These are phyloP conservation scores for Silurus asotus DNA, from an alignment of 2,113 vertebrate species.

Conservation along the genomic window DNA sequence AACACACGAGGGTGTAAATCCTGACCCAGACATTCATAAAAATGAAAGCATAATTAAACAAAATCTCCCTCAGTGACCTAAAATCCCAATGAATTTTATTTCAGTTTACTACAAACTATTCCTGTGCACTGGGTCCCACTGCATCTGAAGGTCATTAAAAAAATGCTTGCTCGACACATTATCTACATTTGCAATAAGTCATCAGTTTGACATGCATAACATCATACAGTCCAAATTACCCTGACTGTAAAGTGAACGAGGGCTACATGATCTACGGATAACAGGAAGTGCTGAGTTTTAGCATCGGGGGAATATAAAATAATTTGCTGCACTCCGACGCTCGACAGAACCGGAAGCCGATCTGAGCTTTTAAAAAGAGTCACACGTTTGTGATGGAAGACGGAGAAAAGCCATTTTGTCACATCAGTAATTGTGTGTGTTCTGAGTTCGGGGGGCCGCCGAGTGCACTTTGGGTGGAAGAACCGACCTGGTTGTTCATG, in stretches of 20 bases:
- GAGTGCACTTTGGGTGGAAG: not conserved
- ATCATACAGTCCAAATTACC: not conserved
- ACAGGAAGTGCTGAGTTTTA: not conserved
- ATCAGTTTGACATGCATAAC: not conserved
- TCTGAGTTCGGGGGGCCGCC: not conserved
- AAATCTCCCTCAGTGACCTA: not conserved
- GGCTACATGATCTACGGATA: not conserved
- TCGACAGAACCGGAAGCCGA: not conserved
- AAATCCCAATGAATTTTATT: not conserved
- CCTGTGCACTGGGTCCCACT: not conserved
- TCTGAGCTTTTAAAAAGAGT: not conserved
- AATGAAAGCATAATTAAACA: not conserved
- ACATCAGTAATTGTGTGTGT: not conserved
- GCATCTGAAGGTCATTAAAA: not conserved
- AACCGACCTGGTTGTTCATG: conserved; percentile 82
- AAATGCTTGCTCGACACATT: not conserved
- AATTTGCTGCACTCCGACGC: not conserved
- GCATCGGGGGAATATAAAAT: not conserved
- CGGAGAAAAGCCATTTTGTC: not conserved
- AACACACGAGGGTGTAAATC: not conserved
- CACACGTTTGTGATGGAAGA: not conserved
- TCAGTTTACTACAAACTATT: not conserved
- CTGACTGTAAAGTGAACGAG: not conserved
- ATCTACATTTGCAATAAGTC: not conserved
- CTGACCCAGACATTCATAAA: not conserved